phyloP scores from a whole-genome alignment of 2,113 vertebrate genomes.

The Marcusenius ussheri region DNA sequence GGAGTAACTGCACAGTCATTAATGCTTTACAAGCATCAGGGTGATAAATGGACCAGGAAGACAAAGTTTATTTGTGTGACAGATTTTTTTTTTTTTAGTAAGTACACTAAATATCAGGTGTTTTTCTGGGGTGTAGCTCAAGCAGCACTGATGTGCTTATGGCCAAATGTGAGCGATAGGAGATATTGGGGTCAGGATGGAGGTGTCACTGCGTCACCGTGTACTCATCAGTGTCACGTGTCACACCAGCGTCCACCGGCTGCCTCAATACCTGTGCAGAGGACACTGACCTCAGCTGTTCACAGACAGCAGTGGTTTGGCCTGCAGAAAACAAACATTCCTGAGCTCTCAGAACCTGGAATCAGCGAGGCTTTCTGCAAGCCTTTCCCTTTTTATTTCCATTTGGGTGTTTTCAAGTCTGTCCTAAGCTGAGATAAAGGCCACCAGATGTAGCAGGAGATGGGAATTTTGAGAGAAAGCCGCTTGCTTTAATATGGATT shows the following conservation, averaged over 20 bases:
- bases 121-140: not conserved
- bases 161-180: not conserved
- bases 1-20: not conserved
- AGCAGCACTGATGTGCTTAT: not conserved
- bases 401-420: not conserved
- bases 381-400: not conserved
- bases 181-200: not conserved
- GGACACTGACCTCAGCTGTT: not conserved
- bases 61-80: not conserved
- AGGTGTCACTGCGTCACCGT: not conserved
- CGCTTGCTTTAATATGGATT: not conserved
- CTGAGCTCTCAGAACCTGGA: not conserved
- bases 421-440: not conserved
- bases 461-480: not conserved
- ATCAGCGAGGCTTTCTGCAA: not conserved
- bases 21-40: not conserved
- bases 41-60: not conserved
- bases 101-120: not conserved
- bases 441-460: not conserved
- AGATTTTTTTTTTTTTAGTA: not conserved
- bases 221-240: not conserved
- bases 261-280: not conserved
- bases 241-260: not conserved
- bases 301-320: not conserved
- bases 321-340: not conserved